phyloP scores from a whole-genome alignment of 2,888 invertebrate species.

The Brenthis hecate region DNA sequence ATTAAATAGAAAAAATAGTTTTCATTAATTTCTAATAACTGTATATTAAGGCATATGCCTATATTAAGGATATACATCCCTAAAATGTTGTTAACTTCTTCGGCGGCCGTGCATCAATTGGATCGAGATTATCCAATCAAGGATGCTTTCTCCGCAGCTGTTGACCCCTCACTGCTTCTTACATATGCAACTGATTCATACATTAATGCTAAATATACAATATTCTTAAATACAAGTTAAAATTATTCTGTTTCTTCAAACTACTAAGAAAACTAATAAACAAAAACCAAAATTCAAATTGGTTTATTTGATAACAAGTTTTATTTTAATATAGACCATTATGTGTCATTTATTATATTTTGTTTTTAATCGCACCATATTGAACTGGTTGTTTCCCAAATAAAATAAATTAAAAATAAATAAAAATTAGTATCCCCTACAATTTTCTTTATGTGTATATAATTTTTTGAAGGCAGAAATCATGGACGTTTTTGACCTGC shows the following conservation, averaged over 20 bases:
- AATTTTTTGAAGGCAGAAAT: background rate
- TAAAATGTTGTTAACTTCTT: constrained; percentile 50
- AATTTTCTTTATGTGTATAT: background rate
- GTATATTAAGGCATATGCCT: background rate
- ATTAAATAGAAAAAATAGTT: background rate
- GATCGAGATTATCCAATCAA: constrained; percentile 73
- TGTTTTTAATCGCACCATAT: no score
- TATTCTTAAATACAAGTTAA: no score
- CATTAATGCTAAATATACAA: background rate
- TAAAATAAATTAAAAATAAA: no score
- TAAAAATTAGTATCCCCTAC: background rate
- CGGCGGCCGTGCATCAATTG: constrained; percentile 55
- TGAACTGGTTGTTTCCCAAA: no score
- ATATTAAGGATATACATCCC: background rate
- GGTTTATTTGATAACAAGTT: no score
- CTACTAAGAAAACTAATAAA: no score
- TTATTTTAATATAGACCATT: no score
- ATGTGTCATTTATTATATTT: no score
- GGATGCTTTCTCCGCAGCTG: constrained; percentile 74
- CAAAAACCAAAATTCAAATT: no score
- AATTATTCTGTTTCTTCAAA: no score
- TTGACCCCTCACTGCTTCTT: constrained; percentile 47
- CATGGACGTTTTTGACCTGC: background rate
- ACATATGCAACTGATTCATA: constrained; percentile 32
- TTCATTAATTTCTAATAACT: background rate